Percentiles rank a stretch among this genome's conserved stretches.
These are phyloP conservation scores for Carassius gibelio DNA, from an alignment of 2,113 vertebrate genomes.

Conservation along the genomic window DNA sequence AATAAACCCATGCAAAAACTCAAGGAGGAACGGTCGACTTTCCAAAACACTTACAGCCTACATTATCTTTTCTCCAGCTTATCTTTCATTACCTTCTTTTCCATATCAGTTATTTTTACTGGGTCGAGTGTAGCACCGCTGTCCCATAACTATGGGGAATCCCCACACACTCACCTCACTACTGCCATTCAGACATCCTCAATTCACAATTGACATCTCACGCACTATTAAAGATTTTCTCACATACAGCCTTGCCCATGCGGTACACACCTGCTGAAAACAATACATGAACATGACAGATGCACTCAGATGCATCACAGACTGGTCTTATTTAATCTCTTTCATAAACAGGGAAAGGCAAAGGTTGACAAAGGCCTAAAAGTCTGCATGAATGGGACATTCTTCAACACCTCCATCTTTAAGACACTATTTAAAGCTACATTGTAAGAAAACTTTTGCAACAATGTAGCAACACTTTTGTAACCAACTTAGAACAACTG, in stretches of 20 bases:
- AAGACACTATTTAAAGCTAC: background rate
- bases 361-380: constrained; percentile 11
- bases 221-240: background rate
- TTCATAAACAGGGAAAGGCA: background rate
- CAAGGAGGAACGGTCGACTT: background rate
- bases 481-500: background rate
- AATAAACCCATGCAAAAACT: background rate
- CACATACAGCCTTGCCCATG: constrained; percentile 1
- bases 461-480: background rate
- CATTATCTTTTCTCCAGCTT: constrained; percentile 24
- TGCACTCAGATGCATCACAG: background rate
- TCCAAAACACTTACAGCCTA: constrained; percentile 42
- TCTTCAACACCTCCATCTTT: background rate
- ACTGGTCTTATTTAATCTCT: background rate
- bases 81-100: constrained; percentile 29
- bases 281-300: constrained; percentile 27
- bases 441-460: background rate
- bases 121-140: background rate
- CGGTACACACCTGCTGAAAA: constrained; percentile 13
- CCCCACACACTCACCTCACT: constrained; percentile 33
- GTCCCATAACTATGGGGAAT: constrained; percentile 28
- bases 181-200: constrained; percentile 18
- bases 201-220: background rate
- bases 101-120: constrained; percentile 36
- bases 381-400: background rate